Evolutionary conservation across 64 coral and sea anemone genomes (phyloP), one percentile per base, ranked within the genome.

Genomic region (Catalaphyllia jardinei): DNA sequence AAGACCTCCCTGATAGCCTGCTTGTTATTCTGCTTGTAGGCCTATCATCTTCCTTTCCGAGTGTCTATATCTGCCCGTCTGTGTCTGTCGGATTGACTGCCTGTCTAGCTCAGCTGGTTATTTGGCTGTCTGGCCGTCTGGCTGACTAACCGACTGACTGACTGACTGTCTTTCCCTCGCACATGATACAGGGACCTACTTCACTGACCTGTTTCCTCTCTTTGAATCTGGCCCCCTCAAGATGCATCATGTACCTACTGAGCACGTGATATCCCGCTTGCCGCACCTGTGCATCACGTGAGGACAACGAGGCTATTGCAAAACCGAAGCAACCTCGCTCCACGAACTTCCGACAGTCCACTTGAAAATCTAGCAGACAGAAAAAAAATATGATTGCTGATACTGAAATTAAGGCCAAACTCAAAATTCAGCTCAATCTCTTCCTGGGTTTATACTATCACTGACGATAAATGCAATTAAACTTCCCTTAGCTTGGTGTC

Each of bases 291-390:
- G 11, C 31, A 73, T 96, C 94, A 93, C 82, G 94, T 96, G 94
- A 96, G 60, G 94, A 92, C 62, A 96, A 75, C 4, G 94, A 88
- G 31, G 91, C 83, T 54, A 90, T 65, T 17, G 88, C 42, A 25
- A 82, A 93, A 31, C 91, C 82, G 31, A 93, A 60, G 31, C 94
- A 92, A 19, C 91, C 88, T 52, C 72, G 88, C 80, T 93, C 94
- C 73, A 96, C 71, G 49, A 96, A 91, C 79, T 96, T 96, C 27
- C 94, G 91, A 71, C 94, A 93, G 67, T 93, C 88, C 78, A 96
- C 88, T 73, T 87, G 87, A 33, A 71, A 87, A 91, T 96, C 94
- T 96, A 55, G 12, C 10, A 84, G 75, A 31, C 19, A 52, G 55
- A 65, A 67, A 30, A 62, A 76, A 13, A 30, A 22, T 16, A 57